phyloP scores from a whole-genome alignment of 2,113 vertebrate species.

The Pardalotus punctatus region DNA sequence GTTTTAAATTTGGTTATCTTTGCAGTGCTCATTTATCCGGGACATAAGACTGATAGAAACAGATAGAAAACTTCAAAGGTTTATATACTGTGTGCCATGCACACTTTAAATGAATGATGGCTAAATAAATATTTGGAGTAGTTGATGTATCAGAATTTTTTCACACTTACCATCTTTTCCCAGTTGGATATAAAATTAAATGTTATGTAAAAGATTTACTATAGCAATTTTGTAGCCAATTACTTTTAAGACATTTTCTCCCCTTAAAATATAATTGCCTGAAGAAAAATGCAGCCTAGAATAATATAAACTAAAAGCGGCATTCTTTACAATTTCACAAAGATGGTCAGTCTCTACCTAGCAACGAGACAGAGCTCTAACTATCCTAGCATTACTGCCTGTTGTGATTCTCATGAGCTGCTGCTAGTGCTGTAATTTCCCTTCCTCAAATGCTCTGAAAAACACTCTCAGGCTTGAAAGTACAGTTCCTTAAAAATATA shows the following conservation, averaged over 20 bases:
- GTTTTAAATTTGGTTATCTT: neutral
- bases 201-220: constrained; percentile 36
- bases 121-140: constrained; percentile 6
- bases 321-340: constrained; percentile 2
- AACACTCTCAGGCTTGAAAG: constrained; percentile 29
- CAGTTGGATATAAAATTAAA: neutral
- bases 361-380: constrained; percentile 11
- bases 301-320: constrained; percentile 16
- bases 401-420: constrained; percentile 40
- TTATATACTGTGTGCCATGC: neutral
- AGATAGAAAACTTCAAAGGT: neutral
- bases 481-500: constrained; percentile 14
- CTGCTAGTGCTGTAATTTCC: constrained; percentile 28
- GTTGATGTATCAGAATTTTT: neutral
- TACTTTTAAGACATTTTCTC: constrained; percentile 27
- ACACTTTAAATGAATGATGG: neutral
- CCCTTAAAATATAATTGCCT: constrained; percentile 41
- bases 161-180: neutral
- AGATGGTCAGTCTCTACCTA: constrained; percentile 29
- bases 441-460: constrained; percentile 33
- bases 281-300: neutral
- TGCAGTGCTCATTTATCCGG: neutral
- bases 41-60: neutral
- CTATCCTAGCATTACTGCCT: neutral
- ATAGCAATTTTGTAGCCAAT: neutral